phyloP scores from a whole-genome alignment of 1,140 invertebrate species.

The Pseudomyrmex flavicornis region DNA sequence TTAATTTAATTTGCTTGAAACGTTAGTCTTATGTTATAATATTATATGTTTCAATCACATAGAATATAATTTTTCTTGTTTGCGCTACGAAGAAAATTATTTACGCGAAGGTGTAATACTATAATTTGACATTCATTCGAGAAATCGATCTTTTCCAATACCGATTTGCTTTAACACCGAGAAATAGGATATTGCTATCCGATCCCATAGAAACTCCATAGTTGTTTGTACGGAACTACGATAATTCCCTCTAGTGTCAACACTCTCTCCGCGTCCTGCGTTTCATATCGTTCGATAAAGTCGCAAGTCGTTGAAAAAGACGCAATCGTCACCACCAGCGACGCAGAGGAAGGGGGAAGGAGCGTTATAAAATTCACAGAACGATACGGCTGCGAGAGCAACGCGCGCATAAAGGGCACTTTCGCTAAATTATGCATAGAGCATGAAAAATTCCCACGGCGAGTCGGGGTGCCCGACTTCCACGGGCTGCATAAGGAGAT shows the following conservation, averaged over 20 bases:
- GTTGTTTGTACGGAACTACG: conserved; percentile 7
- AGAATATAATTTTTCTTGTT: neutral
- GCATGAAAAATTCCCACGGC: conserved; percentile 74
- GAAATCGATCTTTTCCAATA: neutral
- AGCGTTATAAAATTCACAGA: conserved; percentile 29
- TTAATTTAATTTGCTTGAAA: neutral
- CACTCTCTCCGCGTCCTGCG: neutral
- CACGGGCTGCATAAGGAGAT: conserved; percentile 75
- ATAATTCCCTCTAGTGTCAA: conserved; percentile 12
- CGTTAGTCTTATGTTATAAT: too few relatives aligned
- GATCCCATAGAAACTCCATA: neutral
- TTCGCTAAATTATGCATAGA: conserved; percentile 73
- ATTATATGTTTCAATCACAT: too few relatives aligned
- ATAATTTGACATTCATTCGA: neutral
- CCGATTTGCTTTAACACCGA: neutral
- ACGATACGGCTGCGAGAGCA: conserved; percentile 59
- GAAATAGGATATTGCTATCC: neutral
- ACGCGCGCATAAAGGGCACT: conserved; percentile 63
- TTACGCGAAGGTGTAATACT: neutral
- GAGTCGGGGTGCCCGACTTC: conserved; percentile 62
- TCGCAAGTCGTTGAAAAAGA: conserved; percentile 34
- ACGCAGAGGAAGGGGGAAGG: neutral
- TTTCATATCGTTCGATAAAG: conserved; percentile 41
- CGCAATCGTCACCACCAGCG: conserved; percentile 28
- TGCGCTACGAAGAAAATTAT: neutral